phyloP scores from a whole-genome alignment of 2,888 invertebrate species.

The Athetis lepigone region DNA sequence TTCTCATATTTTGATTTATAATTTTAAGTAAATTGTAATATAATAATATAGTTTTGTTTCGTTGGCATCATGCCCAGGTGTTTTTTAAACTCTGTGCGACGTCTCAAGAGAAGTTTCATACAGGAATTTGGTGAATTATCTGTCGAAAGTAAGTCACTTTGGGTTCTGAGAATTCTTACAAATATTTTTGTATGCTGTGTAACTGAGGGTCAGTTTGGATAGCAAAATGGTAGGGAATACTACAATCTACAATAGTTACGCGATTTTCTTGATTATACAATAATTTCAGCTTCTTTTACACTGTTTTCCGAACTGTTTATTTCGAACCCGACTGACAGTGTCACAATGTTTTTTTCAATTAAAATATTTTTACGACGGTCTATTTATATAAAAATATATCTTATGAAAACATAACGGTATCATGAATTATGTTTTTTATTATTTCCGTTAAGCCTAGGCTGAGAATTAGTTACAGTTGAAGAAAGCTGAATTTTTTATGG shows the following conservation, averaged over 20 bases:
- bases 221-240: slow-evolving; percentile 17
- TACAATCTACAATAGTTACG: slow-evolving; percentile 13
- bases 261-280: neutral
- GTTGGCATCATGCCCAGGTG: slow-evolving; percentile 82
- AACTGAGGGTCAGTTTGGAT: slow-evolving; percentile 11
- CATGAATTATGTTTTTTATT: slow-evolving; percentile 38
- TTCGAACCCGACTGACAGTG: slow-evolving; percentile 55
- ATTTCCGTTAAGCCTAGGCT: slow-evolving; percentile 14
- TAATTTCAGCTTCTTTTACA: slow-evolving; percentile 25
- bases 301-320: slow-evolving; percentile 49
- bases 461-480: slow-evolving; percentile 4
- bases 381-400: slow-evolving; percentile 24
- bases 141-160: slow-evolving; percentile 77
- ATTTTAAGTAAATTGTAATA: slow-evolving; percentile 59
- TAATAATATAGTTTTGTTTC: slow-evolving; percentile 48
- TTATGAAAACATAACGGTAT: slow-evolving; percentile 21
- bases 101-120: slow-evolving; percentile 75
- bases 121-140: slow-evolving; percentile 76
- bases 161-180: slow-evolving; percentile 46
- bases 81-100: slow-evolving; percentile 81
- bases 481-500: slow-evolving; percentile 23
- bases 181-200: slow-evolving; percentile 36
- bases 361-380: slow-evolving; percentile 32
- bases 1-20: slow-evolving; percentile 64
- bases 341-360: slow-evolving; percentile 46